Conservation (phyloP, 2,113 vertebrate genomes). For the Cardinalis cardinalis region DNA sequence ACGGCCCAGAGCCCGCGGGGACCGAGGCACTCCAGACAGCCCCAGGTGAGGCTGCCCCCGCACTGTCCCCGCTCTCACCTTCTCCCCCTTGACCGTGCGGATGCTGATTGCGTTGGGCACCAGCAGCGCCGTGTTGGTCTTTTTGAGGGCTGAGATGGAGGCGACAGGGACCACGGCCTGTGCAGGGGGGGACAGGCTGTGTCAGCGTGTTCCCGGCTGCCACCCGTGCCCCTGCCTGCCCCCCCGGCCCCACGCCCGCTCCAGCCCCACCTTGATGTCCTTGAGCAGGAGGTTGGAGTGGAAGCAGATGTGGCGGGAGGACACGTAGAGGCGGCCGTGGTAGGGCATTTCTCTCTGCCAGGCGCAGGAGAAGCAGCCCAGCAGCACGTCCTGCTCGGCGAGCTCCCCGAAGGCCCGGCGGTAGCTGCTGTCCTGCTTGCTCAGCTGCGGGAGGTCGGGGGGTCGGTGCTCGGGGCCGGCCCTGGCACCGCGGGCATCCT, state of each 20-base stretch:
- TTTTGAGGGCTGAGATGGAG: conserved; percentile 77
- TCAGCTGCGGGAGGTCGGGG: neutral
- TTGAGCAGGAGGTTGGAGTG: conserved; percentile 81
- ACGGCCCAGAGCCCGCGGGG: rapidly evolving
- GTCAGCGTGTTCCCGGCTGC: neutral
- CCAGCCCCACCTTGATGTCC: conserved; percentile 79
- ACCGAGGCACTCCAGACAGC: neutral
- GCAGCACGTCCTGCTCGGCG: conserved; percentile 68
- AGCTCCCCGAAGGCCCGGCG: conserved; percentile 81
- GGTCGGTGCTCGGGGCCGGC: neutral
- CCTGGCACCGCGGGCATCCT: neutral
- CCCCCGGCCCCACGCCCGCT: rapidly evolving
- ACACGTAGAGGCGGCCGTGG: conserved; percentile 82
- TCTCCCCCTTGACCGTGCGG: conserved; percentile 78
- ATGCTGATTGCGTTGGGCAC: conserved; percentile 86
- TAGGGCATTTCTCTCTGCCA: conserved; percentile 85
- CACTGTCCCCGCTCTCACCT: conserved; percentile 51
- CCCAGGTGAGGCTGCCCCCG: neutral
- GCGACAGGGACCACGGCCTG: conserved; percentile 78
- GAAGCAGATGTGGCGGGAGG: conserved; percentile 79
- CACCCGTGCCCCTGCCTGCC: neutral
- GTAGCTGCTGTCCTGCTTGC: conserved; percentile 77
- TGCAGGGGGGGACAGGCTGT: rapidly evolving
- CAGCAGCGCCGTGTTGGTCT: conserved; percentile 83
- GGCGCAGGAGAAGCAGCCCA: conserved; percentile 83